These are phyloP conservation scores for Darwinula stevensoni DNA, from an alignment of 2,888 invertebrate species.

Conservation along the genomic window DNA sequence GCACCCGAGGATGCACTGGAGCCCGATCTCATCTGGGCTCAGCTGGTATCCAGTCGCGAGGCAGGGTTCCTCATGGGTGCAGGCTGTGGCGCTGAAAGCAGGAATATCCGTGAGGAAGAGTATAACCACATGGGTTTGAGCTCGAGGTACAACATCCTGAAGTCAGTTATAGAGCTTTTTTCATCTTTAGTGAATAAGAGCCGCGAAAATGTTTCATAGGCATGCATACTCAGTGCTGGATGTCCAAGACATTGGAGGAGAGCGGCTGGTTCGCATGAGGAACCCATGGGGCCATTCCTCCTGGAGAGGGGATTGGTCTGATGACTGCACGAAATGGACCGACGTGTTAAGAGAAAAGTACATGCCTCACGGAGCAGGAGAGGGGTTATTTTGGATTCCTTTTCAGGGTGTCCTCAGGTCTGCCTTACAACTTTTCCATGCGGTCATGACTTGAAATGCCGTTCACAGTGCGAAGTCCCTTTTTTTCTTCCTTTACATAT, in stretches of 20 bases:
- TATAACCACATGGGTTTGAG: conserved; percentile 68
- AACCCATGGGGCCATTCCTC: conserved; percentile 98
- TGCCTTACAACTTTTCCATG: conserved; percentile 12
- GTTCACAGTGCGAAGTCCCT: neutral
- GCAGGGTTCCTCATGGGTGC: conserved; percentile 92
- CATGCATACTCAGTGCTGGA: conserved; percentile 94
- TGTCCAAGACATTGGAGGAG: conserved; percentile 43
- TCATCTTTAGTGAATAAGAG: no score
- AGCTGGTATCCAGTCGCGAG: conserved; percentile 41
- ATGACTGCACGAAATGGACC: conserved; percentile 40
- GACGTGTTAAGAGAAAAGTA: conserved; percentile 31
- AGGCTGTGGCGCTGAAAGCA: conserved; percentile 72
- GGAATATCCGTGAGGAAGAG: conserved; percentile 64
- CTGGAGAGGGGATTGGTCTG: conserved; percentile 87
- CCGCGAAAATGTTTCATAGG: no score
- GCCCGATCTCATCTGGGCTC: conserved; percentile 84
- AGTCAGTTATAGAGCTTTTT: conserved; percentile 14
- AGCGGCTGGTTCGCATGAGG: conserved; percentile 39
- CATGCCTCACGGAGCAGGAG: conserved; percentile 46
- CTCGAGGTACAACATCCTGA: conserved; percentile 24
- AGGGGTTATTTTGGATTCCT: conserved; percentile 95
- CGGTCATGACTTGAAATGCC: neutral
- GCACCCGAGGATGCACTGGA: conserved; percentile 52
- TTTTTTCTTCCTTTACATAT: conserved; percentile 4
- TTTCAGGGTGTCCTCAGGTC: conserved; percentile 72